Evolutionary conservation across 2,888 invertebrate species (phyloP).

Genomic region (Apodemia duryi): DNA sequence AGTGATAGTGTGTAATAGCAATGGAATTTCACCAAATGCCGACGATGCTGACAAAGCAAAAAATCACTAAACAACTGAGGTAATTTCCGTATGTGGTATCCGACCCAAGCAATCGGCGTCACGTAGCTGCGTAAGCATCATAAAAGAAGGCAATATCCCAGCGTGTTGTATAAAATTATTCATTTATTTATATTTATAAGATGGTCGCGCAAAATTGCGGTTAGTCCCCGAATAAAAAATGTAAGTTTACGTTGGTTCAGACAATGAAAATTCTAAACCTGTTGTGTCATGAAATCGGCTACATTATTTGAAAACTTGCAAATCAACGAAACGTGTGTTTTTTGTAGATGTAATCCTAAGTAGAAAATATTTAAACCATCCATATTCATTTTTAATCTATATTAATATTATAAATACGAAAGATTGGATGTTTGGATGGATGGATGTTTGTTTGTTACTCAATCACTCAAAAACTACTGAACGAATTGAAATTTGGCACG

Average conservation of each 20-base stretch:
- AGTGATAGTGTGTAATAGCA: no score
- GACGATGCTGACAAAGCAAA: not conserved
- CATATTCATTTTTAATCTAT: no score
- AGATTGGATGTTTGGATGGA: no score
- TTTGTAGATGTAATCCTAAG: no score
- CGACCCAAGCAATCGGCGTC: conserved; percentile 6
- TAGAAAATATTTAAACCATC: no score
- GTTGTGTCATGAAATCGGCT: not conserved
- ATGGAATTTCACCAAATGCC: not conserved
- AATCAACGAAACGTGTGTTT: no score
- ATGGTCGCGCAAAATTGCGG: not conserved
- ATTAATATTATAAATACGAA: no score
- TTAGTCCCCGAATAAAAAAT: conserved; percentile 1
- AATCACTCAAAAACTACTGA: no score
- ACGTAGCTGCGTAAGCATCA: not conserved
- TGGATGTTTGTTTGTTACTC: no score
- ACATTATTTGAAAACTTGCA: not conserved
- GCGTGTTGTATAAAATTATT: conserved; percentile 9
- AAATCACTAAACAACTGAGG: not conserved
- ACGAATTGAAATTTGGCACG: no score
- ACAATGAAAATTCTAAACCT: not conserved
- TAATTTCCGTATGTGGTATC: conserved; percentile 3
- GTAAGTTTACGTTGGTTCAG: not conserved
- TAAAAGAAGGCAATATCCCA: conserved; percentile 5
- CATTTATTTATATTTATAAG: conserved; percentile 13